Base-by-base conservation (phyloP, 2,797 vertebrate species). In the Acanthiza pusilla region DNA sequence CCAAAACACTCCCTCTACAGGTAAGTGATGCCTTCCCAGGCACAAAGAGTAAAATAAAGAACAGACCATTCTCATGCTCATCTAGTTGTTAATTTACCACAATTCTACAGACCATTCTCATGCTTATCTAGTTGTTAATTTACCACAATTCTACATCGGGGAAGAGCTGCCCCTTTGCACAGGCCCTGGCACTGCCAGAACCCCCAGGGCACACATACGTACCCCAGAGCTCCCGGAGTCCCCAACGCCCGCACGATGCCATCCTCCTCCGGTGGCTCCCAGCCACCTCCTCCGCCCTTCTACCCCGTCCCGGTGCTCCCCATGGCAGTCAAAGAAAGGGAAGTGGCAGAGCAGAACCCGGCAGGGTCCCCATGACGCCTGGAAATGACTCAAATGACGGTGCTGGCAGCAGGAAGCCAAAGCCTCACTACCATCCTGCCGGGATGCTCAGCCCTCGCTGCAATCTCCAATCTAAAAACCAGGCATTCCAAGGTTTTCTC, bases 311-410 rank as follows among this genome's bases (percentile, higher is more conserved):
- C 16, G 25, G 2, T 1, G 57, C 5, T 65, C 11, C 40, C 62
- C 70, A 16, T 2, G 7, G 11, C 75, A 19, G 13, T 0, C 15
- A 7, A 40, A 61, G 43, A 91, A 58, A 57, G 86, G 92, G 94
- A 96, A 96, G 91, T 72, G 29, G 48, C 3, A 8, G 63, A 93
- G 86, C 75, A 51, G 51, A 94, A 78, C 13, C 43, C 2, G 1
- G 19, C 14, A 10, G 57, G 45, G 63, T 81, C 50, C 53, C 50
- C 43, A 3, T 1, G 21, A 2, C 1, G 38, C 78, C 86, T 83
- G 86, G 81, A 34, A 85, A 78, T 95, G 95, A 96, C 92, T 91
- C 95, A 85, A 68, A 80, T 22, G 72, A 21, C 90, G 63, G 67
- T 3, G 0, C 34, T 8, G 7, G 29, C 50, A 36, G 80, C 19